Conservation (phyloP, 2,797 vertebrate species). For the Galaxias olidus region DNA sequence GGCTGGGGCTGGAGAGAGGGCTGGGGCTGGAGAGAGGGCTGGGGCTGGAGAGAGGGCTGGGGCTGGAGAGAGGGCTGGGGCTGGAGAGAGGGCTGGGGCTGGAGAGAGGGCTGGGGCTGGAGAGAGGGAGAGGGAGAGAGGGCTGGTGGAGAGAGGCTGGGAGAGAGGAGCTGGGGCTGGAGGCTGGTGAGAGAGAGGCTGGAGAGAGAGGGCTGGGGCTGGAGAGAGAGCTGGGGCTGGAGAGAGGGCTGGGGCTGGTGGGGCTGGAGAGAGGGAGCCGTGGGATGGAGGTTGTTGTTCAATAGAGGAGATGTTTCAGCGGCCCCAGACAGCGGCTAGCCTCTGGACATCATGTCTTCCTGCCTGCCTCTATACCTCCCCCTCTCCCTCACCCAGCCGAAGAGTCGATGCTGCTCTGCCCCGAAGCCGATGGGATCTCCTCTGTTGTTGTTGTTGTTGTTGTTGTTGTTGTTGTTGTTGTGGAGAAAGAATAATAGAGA, state of each 20-base stretch:
- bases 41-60: too few relatives aligned
- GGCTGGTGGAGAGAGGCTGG: background rate
- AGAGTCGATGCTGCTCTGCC: too few relatives aligned
- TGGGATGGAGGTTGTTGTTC: background rate
- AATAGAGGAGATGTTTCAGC: conserved; percentile 15
- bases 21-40: too few relatives aligned
- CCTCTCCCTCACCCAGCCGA: background rate
- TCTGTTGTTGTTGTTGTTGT: background rate
- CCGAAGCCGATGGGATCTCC: background rate
- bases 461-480: background rate
- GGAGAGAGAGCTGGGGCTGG: background rate
- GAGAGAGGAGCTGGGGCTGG: too few relatives aligned
- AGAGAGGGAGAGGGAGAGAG: background rate
- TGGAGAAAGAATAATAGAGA: too few relatives aligned
- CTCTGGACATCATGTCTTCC: conserved; percentile 10
- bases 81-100: background rate
- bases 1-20: too few relatives aligned
- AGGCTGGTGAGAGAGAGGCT: too few relatives aligned
- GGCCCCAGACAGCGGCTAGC: conserved; percentile 2
- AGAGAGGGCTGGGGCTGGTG: background rate
- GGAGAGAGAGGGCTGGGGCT: too few relatives aligned
- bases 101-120: background rate
- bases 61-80: too few relatives aligned
- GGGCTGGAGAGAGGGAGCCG: background rate
- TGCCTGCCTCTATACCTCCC: conserved; percentile 1